A percentile compares a stretch with the other conserved stretches of the same genome.
These are phyloP conservation scores for Panagrolaimus sp. DNA, from an alignment of 1,140 invertebrate genomes.

Conservation along the genomic window DNA sequence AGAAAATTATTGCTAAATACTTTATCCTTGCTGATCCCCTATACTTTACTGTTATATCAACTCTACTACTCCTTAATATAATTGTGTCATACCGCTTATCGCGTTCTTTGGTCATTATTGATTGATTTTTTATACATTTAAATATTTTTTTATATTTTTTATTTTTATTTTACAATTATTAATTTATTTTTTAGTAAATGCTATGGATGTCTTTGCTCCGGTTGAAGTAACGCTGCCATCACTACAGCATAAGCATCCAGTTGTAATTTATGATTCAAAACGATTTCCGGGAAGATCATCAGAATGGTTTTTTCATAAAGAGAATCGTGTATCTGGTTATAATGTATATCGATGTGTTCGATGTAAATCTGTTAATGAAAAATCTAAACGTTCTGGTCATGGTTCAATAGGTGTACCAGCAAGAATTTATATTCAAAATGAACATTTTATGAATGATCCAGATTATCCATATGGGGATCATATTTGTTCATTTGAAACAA, in stretches of 20 bases:
- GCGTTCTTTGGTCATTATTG: background rate
- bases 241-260: slow-evolving; percentile 2
- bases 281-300: background rate
- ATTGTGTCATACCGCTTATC: background rate
- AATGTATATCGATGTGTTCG: background rate
- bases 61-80: background rate
- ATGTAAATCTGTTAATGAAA: slow-evolving; percentile 10
- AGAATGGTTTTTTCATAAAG: slow-evolving; percentile 11
- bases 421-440: background rate
- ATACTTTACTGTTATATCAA: no score
- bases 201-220: slow-evolving; percentile 6
- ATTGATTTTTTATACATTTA: background rate
- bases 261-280: slow-evolving; percentile 3
- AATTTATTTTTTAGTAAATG: background rate
- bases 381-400: background rate
- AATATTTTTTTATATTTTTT: background rate
- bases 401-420: background rate
- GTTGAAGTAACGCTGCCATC: background rate
- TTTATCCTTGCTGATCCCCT: no score
- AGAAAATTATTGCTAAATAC: no score
- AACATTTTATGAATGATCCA: slow-evolving; percentile 6
- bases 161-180: background rate
- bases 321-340: background rate
- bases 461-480: background rate
- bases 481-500: background rate